These are phyloP conservation scores for Vespertilio murinus DNA, from an alignment of 2,797 vertebrate species.

Conservation along the genomic window DNA sequence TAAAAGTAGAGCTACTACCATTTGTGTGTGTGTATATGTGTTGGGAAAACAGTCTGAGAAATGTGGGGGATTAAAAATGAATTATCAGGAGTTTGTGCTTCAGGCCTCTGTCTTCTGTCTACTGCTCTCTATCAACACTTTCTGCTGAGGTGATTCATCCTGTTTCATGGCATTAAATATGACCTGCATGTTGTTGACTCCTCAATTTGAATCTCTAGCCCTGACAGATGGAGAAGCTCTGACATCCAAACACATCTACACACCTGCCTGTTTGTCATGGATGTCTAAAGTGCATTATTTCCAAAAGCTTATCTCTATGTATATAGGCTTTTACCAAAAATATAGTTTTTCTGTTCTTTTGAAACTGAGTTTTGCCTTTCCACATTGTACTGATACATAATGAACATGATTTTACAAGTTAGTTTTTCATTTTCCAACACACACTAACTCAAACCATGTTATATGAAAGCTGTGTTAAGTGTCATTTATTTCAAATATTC, in stretches of 20 bases:
- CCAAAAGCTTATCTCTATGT: not conserved
- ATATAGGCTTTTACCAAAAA: not conserved
- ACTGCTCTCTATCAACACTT: not conserved
- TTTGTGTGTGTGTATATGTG: not conserved
- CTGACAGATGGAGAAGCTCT: not conserved
- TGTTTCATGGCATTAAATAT: not conserved
- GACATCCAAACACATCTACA: not conserved
- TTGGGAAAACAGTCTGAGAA: not conserved
- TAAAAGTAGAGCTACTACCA: not conserved
- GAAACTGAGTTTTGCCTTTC: slow-evolving; percentile 1
- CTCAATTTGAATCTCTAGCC: not conserved
- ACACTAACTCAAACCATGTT: not conserved
- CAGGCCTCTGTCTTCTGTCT: not conserved
- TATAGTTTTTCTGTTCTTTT: not conserved
- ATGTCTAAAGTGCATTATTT: slow-evolving; percentile 14
- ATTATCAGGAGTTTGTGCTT: not conserved
- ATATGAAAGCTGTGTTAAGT: slow-evolving; percentile 8
- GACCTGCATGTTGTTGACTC: not conserved
- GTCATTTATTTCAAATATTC: slow-evolving; percentile 34
- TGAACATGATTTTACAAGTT: slow-evolving; percentile 38
- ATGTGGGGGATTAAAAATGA: slow-evolving; percentile 6
- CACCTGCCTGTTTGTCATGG: not conserved
- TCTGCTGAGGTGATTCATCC: not conserved
- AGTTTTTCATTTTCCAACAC: slow-evolving; percentile 31
- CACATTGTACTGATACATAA: not conserved